These are phyloP conservation scores for Caenorhabditis sinica DNA, from an alignment of 2,888 invertebrate genomes.

Conservation along the genomic window DNA sequence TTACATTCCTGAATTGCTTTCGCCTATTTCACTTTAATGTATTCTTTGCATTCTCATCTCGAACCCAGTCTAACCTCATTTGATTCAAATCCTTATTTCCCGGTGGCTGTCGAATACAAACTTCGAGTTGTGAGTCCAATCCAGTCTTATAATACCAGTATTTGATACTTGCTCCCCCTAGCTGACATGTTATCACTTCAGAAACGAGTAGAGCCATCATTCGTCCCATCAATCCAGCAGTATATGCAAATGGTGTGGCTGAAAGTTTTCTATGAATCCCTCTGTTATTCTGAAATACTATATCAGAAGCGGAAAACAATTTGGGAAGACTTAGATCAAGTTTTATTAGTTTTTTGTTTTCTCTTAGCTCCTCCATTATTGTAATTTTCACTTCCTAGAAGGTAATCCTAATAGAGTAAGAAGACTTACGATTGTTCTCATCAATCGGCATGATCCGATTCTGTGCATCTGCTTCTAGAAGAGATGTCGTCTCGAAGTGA, in stretches of 20 bases:
- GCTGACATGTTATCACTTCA: conserved; percentile 79
- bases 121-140: conserved; percentile 72
- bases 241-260: conserved; percentile 76
- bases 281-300: conserved; percentile 32
- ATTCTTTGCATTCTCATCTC: background rate
- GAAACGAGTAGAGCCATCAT: conserved; percentile 75
- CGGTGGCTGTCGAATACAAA: conserved; percentile 80
- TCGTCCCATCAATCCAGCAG: conserved; percentile 74
- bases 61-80: conserved; percentile 68
- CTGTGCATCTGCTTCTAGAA: conserved; percentile 56
- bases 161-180: conserved; percentile 77
- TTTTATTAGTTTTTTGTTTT: conserved; percentile 21
- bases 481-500: conserved; percentile 40
- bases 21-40: no score
- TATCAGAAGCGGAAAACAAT: conserved; percentile 41
- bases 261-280: conserved; percentile 36
- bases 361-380: background rate
- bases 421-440: conserved; percentile 58
- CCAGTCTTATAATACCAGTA: conserved; percentile 83
- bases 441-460: conserved; percentile 51
- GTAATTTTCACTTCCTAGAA: background rate
- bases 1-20: no score
- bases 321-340: conserved; percentile 47
- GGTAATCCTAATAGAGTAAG: conserved; percentile 2
- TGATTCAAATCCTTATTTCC: conserved; percentile 72